A percentile compares a stretch with the other conserved stretches of the same genome.
Evolutionary conservation across 2,888 invertebrate genomes (phyloP).

Genomic region (Pseudeuparius sepicola): DNA sequence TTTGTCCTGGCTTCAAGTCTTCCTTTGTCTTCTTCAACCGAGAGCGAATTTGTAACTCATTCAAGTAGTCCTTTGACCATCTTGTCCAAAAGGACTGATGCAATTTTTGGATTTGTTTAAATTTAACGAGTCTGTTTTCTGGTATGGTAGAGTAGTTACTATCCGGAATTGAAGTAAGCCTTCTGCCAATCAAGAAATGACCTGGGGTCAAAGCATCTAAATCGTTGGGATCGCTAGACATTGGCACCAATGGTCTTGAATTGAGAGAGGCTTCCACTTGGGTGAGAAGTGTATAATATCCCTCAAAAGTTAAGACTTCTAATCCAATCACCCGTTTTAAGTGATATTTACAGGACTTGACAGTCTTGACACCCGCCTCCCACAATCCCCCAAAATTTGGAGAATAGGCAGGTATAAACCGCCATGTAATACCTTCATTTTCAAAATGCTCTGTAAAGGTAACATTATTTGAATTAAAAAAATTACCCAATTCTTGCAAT

Average conservation of each 20-base stretch:
- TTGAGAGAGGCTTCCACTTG: constrained; percentile 3
- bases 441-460: background rate
- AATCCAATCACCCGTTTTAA: constrained; percentile 4
- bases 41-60: background rate
- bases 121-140: background rate
- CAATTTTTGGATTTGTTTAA: background rate
- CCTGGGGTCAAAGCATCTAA: background rate
- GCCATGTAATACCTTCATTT: constrained; percentile 7
- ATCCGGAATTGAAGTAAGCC: background rate
- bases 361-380: constrained; percentile 12
- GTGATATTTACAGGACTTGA: constrained; percentile 9
- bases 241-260: background rate
- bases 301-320: background rate
- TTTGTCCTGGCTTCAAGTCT: background rate
- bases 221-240: background rate
- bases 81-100: background rate
- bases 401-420: constrained; percentile 8
- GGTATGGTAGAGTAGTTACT: background rate
- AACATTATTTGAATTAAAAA: background rate
- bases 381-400: constrained; percentile 12
- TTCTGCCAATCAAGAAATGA: constrained; percentile 2
- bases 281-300: background rate
- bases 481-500: constrained; percentile 4
- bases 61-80: constrained; percentile 1
- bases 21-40: background rate